phyloP scores from a whole-genome alignment of 92 coral and sea anemone species.

The Isaurus tuberculatus region DNA sequence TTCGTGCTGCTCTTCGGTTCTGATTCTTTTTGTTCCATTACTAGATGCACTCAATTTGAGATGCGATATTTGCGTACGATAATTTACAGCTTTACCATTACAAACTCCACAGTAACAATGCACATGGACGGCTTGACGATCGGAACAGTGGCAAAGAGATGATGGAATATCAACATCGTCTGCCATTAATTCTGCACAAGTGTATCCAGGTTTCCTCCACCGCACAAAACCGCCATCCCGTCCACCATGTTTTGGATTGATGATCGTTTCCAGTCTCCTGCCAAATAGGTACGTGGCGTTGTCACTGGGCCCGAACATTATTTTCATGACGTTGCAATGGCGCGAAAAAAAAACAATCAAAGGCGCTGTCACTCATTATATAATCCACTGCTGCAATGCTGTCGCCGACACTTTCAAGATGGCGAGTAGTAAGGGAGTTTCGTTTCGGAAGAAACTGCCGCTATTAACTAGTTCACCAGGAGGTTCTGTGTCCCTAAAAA shows the following conservation, averaged over 20 bases:
- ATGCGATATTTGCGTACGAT: constrained; percentile 62
- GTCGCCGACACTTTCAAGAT: constrained; percentile 46
- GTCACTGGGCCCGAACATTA: constrained; percentile 58
- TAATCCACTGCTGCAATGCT: constrained; percentile 53
- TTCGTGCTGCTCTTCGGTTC: constrained; percentile 37
- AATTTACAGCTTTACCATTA: constrained; percentile 56
- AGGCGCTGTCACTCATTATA: constrained; percentile 43
- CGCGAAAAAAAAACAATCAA: constrained; percentile 54
- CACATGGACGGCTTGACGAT: constrained; percentile 51
- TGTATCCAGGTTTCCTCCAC: constrained; percentile 33
- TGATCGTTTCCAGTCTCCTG: constrained; percentile 53
- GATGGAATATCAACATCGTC: constrained; percentile 18
- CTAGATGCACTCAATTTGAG: constrained; percentile 53
- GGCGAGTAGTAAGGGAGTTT: constrained; percentile 48
- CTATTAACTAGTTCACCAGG: constrained; percentile 44
- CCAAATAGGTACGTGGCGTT: constrained; percentile 40
- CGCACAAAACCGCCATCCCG: constrained; percentile 32
- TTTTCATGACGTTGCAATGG: constrained; percentile 32
- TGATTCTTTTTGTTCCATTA: constrained; percentile 51
- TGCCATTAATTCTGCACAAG: constrained; percentile 44
- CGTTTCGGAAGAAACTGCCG: constrained; percentile 51
- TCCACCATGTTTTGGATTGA: constrained; percentile 54
- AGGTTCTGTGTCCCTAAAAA: constrained; percentile 25
- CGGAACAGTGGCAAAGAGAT: constrained; percentile 55
- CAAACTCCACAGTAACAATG: constrained; percentile 53